Evolutionary conservation across 2,797 vertebrate species (phyloP), one percentile per base, ranked within the genome.

Genomic region (Zalophus californianus): DNA sequence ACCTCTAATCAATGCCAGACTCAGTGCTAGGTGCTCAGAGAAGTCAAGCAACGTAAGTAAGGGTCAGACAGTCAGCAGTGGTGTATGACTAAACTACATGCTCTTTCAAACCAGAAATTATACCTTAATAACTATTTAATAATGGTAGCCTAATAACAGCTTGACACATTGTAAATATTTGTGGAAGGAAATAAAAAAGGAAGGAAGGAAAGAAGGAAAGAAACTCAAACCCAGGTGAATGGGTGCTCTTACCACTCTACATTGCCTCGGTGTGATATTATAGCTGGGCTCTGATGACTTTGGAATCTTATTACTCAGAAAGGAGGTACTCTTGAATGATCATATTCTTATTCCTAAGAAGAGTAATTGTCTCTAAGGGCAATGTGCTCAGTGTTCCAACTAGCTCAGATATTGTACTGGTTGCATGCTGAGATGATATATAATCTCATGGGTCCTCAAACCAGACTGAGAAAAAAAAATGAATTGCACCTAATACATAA

Each of bases 401-500:
- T 12, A 79, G 92, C 44, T 96, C 48, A 73, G 25, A 72, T 41
- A 78, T 2, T 60, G 20, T 88, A 56, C 72, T 78, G 77, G 52
- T 68, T 93, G 21, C 79, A 50, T 85, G 70, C 15, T 90, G 35
- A 88, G 25, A 82, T 97, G 94, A 96, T 86, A 64, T n/a, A 95
- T 93, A 91, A 82, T 78, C 56, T 89, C 92, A 80, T 27, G 48
- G 77, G 38, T 88, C 38, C 64, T 94, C 87, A 86, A 62, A 32
- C 29, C 56, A 94, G 62, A 90, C 35, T 58, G 50, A 89, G 29
- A 78, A 95, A 80, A 68, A 68, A 90, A 96, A 98, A 93, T 88
- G 29, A 97, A 98, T 41, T 80, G 6, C 91, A 94, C 86, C 58
- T 90, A 95, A 97, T 86, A 87, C 10, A 87, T 95, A 97, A 94